A percentile compares a stretch with the other conserved stretches of the same genome.
phyloP scores from a whole-genome alignment of 2,888 invertebrate species.

The Selenia dentaria region DNA sequence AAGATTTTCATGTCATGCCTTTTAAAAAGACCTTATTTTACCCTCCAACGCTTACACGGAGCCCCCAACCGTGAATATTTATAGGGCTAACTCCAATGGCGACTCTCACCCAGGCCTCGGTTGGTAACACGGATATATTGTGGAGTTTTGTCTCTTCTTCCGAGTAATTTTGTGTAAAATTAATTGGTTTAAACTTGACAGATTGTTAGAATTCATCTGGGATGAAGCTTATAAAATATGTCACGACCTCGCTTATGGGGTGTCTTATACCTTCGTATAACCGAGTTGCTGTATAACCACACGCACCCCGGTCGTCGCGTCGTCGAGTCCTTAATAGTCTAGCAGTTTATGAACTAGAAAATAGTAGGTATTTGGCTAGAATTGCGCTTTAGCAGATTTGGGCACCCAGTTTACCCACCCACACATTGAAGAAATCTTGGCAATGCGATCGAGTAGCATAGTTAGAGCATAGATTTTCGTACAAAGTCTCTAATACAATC shows the following conservation, averaged over 20 bases:
- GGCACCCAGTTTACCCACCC: constrained; percentile 36
- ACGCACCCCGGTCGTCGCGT: too few relatives aligned
- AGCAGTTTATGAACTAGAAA: constrained; percentile 33
- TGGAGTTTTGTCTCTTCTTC: constrained; percentile 45
- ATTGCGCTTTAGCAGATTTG: constrained; percentile 16
- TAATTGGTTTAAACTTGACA: constrained; percentile 46
- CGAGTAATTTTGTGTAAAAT: constrained; percentile 34
- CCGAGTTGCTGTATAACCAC: too few relatives aligned
- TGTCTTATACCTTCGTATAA: too few relatives aligned
- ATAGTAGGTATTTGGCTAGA: constrained; percentile 31
- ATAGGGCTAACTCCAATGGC: constrained; percentile 54
- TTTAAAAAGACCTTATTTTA: constrained; percentile 51
- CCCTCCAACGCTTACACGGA: constrained; percentile 46
- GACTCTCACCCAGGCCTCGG: constrained; percentile 38
- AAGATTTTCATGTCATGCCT: constrained; percentile 44
- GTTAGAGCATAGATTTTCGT: constrained; percentile 19
- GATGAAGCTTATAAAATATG: too few relatives aligned
- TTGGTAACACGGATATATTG: constrained; percentile 54
- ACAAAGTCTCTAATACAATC: constrained; percentile 15
- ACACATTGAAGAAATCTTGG: constrained; percentile 35
- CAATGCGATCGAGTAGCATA: constrained; percentile 29
- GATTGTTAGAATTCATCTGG: too few relatives aligned
- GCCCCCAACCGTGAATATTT: constrained; percentile 63
- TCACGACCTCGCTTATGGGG: too few relatives aligned
- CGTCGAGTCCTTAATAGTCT: too few relatives aligned